Conservation (phyloP, 2,797 vertebrate genomes). For the Phoebastria nigripes region DNA sequence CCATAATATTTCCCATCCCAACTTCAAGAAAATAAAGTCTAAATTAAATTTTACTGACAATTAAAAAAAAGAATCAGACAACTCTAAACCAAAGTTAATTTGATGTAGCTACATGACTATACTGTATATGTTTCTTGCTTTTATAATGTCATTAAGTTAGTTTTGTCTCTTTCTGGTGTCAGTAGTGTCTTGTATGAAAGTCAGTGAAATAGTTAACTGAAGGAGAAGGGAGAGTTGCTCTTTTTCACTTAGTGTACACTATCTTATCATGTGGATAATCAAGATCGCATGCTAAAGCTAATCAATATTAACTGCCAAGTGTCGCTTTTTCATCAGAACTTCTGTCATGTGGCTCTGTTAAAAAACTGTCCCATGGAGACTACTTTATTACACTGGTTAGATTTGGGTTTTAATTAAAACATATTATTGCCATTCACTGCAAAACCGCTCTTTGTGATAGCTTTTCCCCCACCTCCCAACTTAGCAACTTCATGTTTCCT, state of each 20-base stretch:
- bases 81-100: background rate
- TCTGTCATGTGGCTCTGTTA: background rate
- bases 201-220: background rate
- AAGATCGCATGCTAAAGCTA: background rate
- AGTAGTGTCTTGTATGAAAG: background rate
- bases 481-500: background rate
- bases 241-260: background rate
- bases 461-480: background rate
- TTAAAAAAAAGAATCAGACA: background rate
- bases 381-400: background rate
- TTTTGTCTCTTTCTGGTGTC: background rate
- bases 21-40: background rate
- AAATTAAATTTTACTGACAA: background rate
- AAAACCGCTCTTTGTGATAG: rapidly evolving
- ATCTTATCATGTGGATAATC: background rate
- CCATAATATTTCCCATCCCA: background rate
- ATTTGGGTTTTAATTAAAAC: background rate
- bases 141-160: background rate
- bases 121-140: background rate
- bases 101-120: background rate
- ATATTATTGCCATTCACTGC: background rate
- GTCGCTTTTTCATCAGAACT: background rate
- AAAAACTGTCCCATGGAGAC: background rate
- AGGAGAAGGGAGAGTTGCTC: background rate
- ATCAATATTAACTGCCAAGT: background rate